A percentile compares a stretch with the other conserved stretches of the same genome.
These are phyloP conservation scores for Serrognathus titanus DNA, from an alignment of 2,888 invertebrate species.

Conservation along the genomic window DNA sequence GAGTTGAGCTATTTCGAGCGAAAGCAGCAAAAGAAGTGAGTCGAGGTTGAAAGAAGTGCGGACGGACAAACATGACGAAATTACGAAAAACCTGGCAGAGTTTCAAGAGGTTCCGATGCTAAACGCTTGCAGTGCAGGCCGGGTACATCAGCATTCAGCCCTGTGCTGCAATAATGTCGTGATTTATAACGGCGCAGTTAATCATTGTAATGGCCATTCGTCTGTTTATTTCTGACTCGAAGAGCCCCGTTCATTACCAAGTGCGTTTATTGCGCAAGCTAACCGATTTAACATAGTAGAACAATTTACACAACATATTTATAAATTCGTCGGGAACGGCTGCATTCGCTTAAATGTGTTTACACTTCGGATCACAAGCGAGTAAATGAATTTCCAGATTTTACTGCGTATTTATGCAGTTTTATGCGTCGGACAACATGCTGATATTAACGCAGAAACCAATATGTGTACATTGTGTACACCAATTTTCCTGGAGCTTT, in stretches of 20 bases:
- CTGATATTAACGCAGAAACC: too few species aligned
- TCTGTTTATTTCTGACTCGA: conserved; percentile 34
- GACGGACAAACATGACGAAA: background rate
- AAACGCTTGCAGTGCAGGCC: conserved; percentile 27
- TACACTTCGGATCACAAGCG: background rate
- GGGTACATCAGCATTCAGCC: conserved; percentile 33
- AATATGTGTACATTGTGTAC: too few species aligned
- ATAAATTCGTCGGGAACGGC: conserved; percentile 10
- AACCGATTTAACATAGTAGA: conserved; percentile 9
- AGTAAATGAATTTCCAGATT: too few species aligned
- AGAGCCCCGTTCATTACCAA: background rate
- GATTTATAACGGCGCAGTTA: conserved; percentile 39
- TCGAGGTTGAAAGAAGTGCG: too few species aligned
- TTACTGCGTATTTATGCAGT: too few species aligned
- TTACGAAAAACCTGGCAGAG: conserved; percentile 31
- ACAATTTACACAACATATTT: conserved; percentile 9
- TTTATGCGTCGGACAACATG: too few species aligned
- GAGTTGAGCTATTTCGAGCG: too few species aligned
- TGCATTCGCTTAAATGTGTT: background rate
- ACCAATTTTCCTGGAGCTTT: too few species aligned
- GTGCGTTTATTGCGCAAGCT: background rate
- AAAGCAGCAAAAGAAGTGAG: too few species aligned
- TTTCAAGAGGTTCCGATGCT: conserved; percentile 34
- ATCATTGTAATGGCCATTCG: conserved; percentile 40
- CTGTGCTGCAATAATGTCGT: conserved; percentile 37